Conservation (phyloP, 2,113 vertebrate genomes). For the Cinclus mexicanus region DNA sequence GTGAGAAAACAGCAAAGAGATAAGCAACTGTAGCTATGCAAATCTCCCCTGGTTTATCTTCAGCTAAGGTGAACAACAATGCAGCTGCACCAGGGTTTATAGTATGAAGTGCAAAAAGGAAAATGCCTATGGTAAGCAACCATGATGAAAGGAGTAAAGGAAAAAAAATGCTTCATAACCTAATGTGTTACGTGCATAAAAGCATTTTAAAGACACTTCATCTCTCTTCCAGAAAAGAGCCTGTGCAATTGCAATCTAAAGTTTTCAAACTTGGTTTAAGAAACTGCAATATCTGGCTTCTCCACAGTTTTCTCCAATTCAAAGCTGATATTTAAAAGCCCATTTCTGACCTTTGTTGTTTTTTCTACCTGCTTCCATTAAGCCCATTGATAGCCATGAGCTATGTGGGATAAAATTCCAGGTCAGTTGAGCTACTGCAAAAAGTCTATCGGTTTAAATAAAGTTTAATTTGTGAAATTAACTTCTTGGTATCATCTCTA, state of each 20-base stretch:
- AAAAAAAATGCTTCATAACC: neutral
- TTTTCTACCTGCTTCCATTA: neutral
- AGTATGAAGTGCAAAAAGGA: neutral
- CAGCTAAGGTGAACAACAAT: slow-evolving; percentile 20
- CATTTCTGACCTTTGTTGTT: neutral
- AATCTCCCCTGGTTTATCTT: slow-evolving; percentile 22
- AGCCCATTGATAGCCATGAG: neutral
- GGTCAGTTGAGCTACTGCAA: neutral
- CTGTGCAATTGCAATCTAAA: neutral
- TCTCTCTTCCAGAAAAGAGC: neutral
- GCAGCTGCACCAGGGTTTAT: neutral
- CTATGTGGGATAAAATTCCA: neutral
- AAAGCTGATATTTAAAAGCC: neutral
- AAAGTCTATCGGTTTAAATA: neutral
- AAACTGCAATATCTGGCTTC: neutral
- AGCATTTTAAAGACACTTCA: neutral
- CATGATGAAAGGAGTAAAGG: neutral
- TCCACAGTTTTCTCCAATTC: neutral
- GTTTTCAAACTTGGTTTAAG: neutral
- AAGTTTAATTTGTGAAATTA: neutral
- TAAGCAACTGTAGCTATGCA: slow-evolving; percentile 24
- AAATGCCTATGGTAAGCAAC: slow-evolving; percentile 17
- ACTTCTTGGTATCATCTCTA: neutral
- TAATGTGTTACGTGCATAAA: neutral
- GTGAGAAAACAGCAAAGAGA: neutral